Conservation (phyloP, 2,113 vertebrate genomes). For the Coturnix japonica region DNA sequence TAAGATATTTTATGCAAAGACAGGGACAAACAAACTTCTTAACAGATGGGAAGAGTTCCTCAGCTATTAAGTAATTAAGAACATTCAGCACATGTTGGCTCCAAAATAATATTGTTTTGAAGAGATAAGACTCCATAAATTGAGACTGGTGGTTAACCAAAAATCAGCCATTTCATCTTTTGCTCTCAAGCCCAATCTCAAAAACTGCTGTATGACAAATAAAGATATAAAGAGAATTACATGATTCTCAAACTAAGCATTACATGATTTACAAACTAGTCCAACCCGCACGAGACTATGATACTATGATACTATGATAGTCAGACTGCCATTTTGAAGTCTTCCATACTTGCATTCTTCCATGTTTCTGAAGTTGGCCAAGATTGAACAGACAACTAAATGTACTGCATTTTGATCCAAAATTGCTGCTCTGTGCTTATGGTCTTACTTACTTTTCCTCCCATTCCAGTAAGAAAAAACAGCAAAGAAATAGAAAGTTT, state of each 20-base stretch:
- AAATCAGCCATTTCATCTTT: conserved; percentile 57
- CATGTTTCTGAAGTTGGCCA: neutral
- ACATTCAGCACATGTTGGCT: neutral
- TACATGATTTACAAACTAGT: neutral
- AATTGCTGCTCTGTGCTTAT: neutral
- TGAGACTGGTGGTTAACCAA: conserved; percentile 19
- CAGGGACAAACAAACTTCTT: conserved; percentile 1
- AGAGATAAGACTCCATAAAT: conserved; percentile 60
- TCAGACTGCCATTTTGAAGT: conserved; percentile 6
- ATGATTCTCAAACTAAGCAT: neutral
- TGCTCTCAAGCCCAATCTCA: conserved; percentile 46
- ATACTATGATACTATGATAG: no score
- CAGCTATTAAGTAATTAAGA: conserved; percentile 42
- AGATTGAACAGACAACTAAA: neutral
- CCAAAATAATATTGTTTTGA: neutral
- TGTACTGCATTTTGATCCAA: neutral
- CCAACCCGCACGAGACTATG: no score
- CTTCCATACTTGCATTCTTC: neutral
- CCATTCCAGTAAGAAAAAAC: neutral
- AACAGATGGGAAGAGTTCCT: conserved; percentile 21
- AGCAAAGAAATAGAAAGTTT: neutral
- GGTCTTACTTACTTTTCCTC: neutral
- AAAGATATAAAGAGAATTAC: conserved; percentile 24
- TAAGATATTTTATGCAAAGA: neutral
- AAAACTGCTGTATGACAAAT: conserved; percentile 22